Conservation (phyloP, 2,797 vertebrate genomes). For the Avahi laniger region DNA sequence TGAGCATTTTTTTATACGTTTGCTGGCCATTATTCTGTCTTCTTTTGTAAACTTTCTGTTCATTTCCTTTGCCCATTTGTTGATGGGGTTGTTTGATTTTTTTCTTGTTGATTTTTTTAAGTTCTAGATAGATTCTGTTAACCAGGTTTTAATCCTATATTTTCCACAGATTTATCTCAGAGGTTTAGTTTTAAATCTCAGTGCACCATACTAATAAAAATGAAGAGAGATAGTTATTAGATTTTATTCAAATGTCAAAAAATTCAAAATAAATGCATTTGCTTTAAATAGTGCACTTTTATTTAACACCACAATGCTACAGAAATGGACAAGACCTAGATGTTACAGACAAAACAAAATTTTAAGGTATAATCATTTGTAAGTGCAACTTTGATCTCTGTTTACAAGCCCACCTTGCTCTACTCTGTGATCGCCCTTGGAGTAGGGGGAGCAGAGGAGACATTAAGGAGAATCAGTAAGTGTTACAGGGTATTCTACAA, state of each 20-base stretch:
- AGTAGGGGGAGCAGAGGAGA: neutral
- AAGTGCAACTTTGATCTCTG: neutral
- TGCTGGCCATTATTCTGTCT: too few relatives aligned
- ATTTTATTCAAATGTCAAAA: slow-evolving; percentile 24
- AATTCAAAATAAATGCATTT: neutral
- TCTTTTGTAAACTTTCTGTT: too few relatives aligned
- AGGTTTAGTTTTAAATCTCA: slow-evolving; percentile 34
- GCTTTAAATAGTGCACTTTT: neutral
- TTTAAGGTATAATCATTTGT: neutral
- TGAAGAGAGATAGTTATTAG: neutral
- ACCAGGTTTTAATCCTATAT: neutral
- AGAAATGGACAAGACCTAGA: neutral
- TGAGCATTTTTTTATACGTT: too few relatives aligned
- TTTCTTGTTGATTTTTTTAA: too few relatives aligned
- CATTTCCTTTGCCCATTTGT: too few relatives aligned
- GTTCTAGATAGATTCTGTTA: neutral
- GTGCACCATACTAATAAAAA: neutral
- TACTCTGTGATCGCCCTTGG: neutral
- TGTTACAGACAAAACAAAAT: neutral
- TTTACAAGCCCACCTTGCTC: neutral
- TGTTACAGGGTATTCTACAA: neutral
- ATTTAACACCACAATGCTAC: neutral
- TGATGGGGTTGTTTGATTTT: too few relatives aligned
- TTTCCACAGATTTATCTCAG: neutral
- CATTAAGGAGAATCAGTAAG: neutral